phyloP scores from a whole-genome alignment of 1,140 invertebrate genomes.

The Drosophila nannoptera region DNA sequence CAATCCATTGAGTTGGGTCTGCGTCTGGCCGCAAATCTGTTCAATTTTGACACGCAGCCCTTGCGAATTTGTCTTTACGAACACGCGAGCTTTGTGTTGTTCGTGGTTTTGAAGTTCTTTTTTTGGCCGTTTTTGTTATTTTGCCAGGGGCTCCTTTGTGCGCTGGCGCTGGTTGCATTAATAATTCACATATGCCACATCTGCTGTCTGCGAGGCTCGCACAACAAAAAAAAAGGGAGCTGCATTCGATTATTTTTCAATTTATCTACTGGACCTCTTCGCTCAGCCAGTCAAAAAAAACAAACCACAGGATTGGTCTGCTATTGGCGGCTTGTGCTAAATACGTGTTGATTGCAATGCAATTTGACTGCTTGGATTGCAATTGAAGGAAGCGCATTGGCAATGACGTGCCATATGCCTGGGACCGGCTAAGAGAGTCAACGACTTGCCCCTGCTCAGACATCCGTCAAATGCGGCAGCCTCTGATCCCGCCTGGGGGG shows the following conservation, averaged over 20 bases:
- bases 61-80: slow-evolving; percentile 38
- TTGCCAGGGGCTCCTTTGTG: slow-evolving; percentile 61
- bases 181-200: slow-evolving; percentile 72
- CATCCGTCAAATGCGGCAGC: slow-evolving; percentile 37
- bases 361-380: slow-evolving; percentile 41
- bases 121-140: slow-evolving; percentile 30
- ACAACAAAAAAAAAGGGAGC: slow-evolving; percentile 12
- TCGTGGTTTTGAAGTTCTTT: slow-evolving; percentile 23
- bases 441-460: slow-evolving; percentile 32
- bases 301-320: slow-evolving; percentile 8
- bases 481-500: slow-evolving; percentile 63
- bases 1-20: slow-evolving; percentile 24
- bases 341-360: slow-evolving; percentile 71
- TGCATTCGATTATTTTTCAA: slow-evolving; percentile 71
- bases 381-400: slow-evolving; percentile 40
- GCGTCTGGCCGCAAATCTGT: slow-evolving; percentile 43
- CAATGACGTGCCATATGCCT: slow-evolving; percentile 20
- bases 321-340: slow-evolving; percentile 57
- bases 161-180: slow-evolving; percentile 65
- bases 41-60: slow-evolving; percentile 62
- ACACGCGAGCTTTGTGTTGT: slow-evolving; percentile 51
- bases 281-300: background rate
- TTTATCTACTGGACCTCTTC: slow-evolving; percentile 48
- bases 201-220: slow-evolving; percentile 44
- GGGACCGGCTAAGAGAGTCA: slow-evolving; percentile 19